Evolutionary conservation across 2,113 vertebrate species (phyloP).

Genomic region (Porphyrio hochstetteri): DNA sequence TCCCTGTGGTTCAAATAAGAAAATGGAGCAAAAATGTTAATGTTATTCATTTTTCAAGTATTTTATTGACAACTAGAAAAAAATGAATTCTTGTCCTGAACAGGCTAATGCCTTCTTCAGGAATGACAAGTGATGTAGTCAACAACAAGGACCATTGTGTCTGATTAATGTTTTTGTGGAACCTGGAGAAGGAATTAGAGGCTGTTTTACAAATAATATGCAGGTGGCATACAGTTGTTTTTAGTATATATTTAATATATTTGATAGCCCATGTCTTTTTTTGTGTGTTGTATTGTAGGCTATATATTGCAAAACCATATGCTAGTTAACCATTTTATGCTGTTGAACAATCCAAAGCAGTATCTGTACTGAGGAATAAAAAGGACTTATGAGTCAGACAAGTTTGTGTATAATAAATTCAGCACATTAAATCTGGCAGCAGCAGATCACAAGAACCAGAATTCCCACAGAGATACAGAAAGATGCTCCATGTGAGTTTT

Average conservation of each 20-base stretch:
- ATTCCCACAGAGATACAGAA: slow-evolving; percentile 61
- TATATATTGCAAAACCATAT: neutral
- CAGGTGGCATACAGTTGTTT: neutral
- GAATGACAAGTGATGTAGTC: neutral
- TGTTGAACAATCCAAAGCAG: neutral
- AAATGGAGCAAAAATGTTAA: neutral
- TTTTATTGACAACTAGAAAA: neutral
- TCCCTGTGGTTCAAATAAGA: neutral
- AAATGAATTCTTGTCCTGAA: neutral
- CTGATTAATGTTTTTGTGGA: neutral
- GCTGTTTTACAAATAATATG: neutral
- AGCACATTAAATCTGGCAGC: slow-evolving; percentile 46
- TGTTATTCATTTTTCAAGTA: neutral
- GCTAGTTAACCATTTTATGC: neutral
- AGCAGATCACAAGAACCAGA: slow-evolving; percentile 61
- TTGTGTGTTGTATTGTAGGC: neutral
- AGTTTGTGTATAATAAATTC: slow-evolving; percentile 57
- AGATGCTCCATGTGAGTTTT: slow-evolving; percentile 45
- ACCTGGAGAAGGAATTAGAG: neutral
- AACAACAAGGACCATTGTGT: neutral
- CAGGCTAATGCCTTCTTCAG: neutral
- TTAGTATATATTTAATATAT: neutral
- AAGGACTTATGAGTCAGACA: slow-evolving; percentile 6
- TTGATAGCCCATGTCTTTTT: neutral
- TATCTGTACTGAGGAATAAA: neutral